Evolutionary conservation across 2,888 invertebrate genomes (phyloP), one percentile per base, ranked within the genome.

Genomic region (Ormyrus thymus): DNA sequence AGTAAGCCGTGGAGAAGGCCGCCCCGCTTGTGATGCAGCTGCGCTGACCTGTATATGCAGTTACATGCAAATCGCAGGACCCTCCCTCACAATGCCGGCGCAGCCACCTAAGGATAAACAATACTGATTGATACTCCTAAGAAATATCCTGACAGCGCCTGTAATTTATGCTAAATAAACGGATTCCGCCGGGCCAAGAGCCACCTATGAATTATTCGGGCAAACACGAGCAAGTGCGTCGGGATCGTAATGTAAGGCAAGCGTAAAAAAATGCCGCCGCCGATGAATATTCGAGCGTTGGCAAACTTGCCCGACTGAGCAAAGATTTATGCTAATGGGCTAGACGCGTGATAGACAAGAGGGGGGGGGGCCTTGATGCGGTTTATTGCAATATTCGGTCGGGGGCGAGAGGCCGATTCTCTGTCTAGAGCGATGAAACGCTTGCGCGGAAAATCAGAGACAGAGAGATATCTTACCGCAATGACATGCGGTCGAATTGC

Each of bases 401-500:
- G 55, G 50, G 66, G 15, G 76, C 45, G 71, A n/a, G 68, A 46
- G 61, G 50, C n/a, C 48, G 76, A 70, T 70, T 70, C 76, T 68
- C 53, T 29, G 73, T 70, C 74, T 72, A 71, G 55, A 68, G 61
- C 64, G 75, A 78, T 74, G 75, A 80, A 77, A 78, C 70, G 75
- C 65, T 59, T 70, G 69, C 66, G 58, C 68, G 76, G 68, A 78
- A 77, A 74, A 79, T 79, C 79, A 79, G 76, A 74, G 76, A 72
- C 68, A 74, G 70, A 13, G 88, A 88, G 85, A 87, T 89, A 87
- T 89, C 89, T 90, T 81, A 89, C 90, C 90, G 88, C 89, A 89
- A 88, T 88, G 88, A 89, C 89, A 86, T 89, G 89, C 85, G 89
- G 89, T 90, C 89, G 87, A 89, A 89, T 88, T 87, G 85, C 84